Evolutionary conservation across 30 jellyfish, hydroid and myxozoan species (phyloP).

Genomic region (Pelagia noctiluca): DNA sequence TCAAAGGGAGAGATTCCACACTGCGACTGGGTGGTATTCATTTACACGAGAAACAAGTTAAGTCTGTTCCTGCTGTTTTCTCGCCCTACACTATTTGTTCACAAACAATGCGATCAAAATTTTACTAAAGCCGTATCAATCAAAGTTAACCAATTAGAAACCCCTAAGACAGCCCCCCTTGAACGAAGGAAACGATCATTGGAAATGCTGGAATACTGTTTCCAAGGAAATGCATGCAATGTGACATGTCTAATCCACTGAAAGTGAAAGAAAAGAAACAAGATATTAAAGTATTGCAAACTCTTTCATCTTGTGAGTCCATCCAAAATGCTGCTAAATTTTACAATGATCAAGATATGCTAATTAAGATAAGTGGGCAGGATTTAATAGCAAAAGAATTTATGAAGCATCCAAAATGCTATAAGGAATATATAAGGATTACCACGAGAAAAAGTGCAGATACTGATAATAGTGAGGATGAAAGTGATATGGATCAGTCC

Average conservation of each 20-base stretch:
- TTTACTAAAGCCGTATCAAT: constrained; percentile 46
- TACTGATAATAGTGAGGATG: background rate
- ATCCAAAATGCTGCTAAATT: constrained; percentile 39
- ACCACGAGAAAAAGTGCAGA: constrained; percentile 12
- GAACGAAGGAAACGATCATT: constrained; percentile 19
- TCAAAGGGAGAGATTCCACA: constrained; percentile 23
- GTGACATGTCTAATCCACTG: constrained; percentile 34
- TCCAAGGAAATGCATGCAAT: constrained; percentile 54
- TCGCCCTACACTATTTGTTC: constrained; percentile 18
- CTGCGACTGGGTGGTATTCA: constrained; percentile 31
- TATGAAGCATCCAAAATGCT: constrained; percentile 16
- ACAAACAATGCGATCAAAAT: constrained; percentile 29
- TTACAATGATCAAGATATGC: background rate
- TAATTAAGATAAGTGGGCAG: constrained; percentile 19
- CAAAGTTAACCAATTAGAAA: background rate
- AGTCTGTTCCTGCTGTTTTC: constrained; percentile 21
- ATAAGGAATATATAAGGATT: constrained; percentile 30
- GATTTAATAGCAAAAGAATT: constrained; percentile 35
- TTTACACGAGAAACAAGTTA: constrained; percentile 28
- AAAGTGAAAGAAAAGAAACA: constrained; percentile 57
- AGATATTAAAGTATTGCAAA: constrained; percentile 27
- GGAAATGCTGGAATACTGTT: constrained; percentile 38
- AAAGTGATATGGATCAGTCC: constrained; percentile 9
- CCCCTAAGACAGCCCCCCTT: constrained; percentile 28
- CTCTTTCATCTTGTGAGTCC: constrained; percentile 34